Evolutionary conservation across 2,113 vertebrate genomes (phyloP).

Genomic region (Piliocolobus tephrosceles): DNA sequence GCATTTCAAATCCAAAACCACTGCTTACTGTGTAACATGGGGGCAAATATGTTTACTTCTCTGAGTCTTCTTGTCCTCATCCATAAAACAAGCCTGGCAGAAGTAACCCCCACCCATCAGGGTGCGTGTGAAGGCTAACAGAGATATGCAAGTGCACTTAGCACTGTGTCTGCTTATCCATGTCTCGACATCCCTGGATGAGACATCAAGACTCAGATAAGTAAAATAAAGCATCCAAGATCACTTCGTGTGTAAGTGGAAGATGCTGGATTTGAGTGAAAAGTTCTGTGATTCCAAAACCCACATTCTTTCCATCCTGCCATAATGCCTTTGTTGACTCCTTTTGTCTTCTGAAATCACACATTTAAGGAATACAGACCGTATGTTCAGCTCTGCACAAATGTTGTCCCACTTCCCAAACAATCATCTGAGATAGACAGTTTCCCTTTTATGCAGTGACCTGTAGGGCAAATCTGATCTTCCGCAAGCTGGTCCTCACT

Average conservation of each 20-base stretch:
- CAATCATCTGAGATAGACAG: neutral
- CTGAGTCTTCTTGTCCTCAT: neutral
- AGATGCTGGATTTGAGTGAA: neutral
- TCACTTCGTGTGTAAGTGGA: neutral
- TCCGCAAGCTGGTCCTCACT: neutral
- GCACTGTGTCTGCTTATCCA: neutral
- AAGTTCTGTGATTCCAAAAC: neutral
- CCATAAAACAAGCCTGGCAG: neutral
- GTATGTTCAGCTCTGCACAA: neutral
- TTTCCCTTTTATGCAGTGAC: neutral
- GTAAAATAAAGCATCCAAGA: neutral
- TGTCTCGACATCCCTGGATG: neutral
- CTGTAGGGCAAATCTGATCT: neutral
- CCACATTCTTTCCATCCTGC: neutral
- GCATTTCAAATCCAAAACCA: no score
- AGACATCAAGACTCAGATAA: neutral
- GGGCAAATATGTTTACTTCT: neutral
- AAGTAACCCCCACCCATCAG: neutral
- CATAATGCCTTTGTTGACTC: accelerated
- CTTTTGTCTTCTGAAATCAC: neutral
- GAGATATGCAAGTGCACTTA: no score
- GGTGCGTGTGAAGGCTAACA: accelerated
- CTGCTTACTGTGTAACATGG: neutral
- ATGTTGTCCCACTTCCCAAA: neutral
- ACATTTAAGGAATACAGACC: no score